Conservation (phyloP, 2,113 vertebrate genomes). For the Catharus fuscescens region DNA sequence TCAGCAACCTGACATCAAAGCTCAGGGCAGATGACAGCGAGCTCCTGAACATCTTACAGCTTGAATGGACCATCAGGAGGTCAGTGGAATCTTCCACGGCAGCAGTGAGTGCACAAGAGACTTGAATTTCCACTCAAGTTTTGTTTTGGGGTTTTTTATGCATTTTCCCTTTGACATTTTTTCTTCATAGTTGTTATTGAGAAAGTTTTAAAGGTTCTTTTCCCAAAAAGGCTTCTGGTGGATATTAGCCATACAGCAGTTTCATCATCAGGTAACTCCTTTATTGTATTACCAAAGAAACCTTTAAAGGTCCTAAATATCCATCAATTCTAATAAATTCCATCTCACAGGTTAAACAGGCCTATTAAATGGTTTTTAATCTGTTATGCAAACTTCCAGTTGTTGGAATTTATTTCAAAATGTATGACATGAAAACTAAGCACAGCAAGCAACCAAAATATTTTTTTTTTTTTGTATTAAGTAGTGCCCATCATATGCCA, state of each 20-base stretch:
- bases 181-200: not conserved
- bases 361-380: not conserved
- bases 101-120: slow-evolving; percentile 69
- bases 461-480: not conserved
- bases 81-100: slow-evolving; percentile 77
- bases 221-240: not conserved
- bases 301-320: not conserved
- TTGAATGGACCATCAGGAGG: slow-evolving; percentile 62
- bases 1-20: slow-evolving; percentile 80
- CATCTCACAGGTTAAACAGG: not conserved
- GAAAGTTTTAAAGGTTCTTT: not conserved
- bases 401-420: not conserved
- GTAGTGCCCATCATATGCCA: not conserved
- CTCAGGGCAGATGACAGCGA: slow-evolving; percentile 69
- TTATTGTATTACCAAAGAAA: not conserved
- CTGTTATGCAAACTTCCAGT: not conserved
- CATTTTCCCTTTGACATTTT: not conserved
- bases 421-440: not conserved
- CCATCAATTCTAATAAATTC: not conserved
- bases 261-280: not conserved
- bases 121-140: not conserved
- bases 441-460: not conserved
- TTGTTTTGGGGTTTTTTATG: not conserved
- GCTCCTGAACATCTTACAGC: slow-evolving; percentile 71
- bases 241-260: not conserved